Percentiles rank a stretch among this genome's conserved stretches.
Evolutionary conservation across 1,140 invertebrate species (phyloP).

Genomic region (Tetraneura akinire): DNA sequence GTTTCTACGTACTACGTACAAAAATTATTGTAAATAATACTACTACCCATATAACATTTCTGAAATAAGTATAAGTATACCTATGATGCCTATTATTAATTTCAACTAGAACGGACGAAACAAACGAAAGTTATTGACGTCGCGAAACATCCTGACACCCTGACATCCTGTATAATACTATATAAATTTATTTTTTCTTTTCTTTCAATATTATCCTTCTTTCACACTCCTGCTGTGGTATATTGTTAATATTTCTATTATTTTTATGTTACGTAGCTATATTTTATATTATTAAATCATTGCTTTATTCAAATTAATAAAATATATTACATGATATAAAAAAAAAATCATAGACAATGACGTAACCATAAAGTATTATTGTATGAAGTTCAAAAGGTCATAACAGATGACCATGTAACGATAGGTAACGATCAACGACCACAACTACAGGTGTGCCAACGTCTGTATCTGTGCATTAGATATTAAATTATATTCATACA

Average conservation of each 20-base stretch:
- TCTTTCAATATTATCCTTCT: neutral
- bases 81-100: too few species aligned
- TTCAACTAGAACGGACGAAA: too few species aligned
- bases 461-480: neutral
- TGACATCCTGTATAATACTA: neutral
- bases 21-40: too few species aligned
- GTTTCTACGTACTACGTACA: too few species aligned
- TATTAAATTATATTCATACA: too few species aligned
- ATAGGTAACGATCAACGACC: neutral
- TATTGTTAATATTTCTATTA: too few species aligned
- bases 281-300: neutral
- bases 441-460: conserved; percentile 12
- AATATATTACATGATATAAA: neutral
- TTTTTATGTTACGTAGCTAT: too few species aligned
- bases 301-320: neutral
- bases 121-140: too few species aligned
- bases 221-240: neutral
- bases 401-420: conserved; percentile 5
- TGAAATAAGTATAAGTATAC: too few species aligned
- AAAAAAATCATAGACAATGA: conserved; percentile 15
- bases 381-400: conserved; percentile 39
- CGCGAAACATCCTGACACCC: too few species aligned
- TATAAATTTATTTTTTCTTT: neutral
- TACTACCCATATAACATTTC: too few species aligned
- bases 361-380: neutral